Percentiles rank a stretch among this genome's conserved stretches.
phyloP scores from a whole-genome alignment of 2,797 vertebrate genomes.

The Delichon dasypus region DNA sequence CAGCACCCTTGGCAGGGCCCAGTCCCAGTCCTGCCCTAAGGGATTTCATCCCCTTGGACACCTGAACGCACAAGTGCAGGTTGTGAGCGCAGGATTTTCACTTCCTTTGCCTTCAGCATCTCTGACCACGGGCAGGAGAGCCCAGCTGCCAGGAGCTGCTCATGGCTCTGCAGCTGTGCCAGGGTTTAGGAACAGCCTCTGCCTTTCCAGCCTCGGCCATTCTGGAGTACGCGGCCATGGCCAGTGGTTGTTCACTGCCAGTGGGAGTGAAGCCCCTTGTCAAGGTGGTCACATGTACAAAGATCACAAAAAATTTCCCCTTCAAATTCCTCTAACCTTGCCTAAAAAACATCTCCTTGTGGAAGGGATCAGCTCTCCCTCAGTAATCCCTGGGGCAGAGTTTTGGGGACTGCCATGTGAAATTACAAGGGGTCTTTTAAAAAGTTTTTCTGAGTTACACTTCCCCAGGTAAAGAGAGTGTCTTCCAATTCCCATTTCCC shows the following conservation, averaged over 20 bases:
- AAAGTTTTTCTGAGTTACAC: not conserved
- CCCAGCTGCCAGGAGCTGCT: not conserved
- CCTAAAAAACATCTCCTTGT: not conserved
- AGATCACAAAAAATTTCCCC: not conserved
- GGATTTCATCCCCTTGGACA: not conserved
- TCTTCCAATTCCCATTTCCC: not conserved
- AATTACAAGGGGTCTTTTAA: rapidly evolving
- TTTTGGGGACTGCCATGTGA: not conserved
- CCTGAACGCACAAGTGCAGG: not conserved
- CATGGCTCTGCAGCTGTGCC: rapidly evolving
- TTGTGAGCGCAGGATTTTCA: not conserved
- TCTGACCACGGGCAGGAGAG: rapidly evolving
- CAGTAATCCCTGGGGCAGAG: not conserved
- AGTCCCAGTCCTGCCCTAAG: not conserved
- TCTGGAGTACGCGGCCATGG: too few species aligned
- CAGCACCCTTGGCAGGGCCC: not conserved
- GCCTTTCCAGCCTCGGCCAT: not conserved
- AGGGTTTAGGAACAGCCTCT: not conserved
- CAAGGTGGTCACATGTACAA: not conserved
- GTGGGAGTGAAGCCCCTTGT: not conserved
- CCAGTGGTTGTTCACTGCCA: not conserved
- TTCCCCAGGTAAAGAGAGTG: not conserved
- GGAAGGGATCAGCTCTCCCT: not conserved
- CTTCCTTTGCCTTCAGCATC: not conserved
- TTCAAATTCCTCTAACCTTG: not conserved